Evolutionary conservation across 2,797 vertebrate genomes (phyloP).

Genomic region (Buphagus erythrorhynchus): DNA sequence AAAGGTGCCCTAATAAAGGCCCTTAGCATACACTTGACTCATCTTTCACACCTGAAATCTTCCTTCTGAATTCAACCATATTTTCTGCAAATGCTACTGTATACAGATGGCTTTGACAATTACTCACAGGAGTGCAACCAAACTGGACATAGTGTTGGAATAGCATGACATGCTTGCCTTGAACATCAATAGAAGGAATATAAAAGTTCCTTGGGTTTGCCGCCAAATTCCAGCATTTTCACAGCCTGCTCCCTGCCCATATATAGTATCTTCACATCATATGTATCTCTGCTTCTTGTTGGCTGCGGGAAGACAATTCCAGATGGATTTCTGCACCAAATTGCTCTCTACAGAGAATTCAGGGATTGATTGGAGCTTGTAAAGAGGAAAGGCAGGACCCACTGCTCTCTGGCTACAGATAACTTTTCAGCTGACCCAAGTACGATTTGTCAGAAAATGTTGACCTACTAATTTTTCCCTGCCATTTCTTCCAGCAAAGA

Average conservation of each 20-base stretch:
- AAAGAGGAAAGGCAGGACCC: background rate
- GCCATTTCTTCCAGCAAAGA: background rate
- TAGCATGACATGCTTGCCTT: background rate
- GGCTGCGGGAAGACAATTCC: background rate
- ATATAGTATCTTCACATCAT: accelerated
- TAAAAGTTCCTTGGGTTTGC: background rate
- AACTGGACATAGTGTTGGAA: background rate
- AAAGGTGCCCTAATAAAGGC: background rate
- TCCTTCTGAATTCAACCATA: background rate
- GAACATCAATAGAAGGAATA: background rate
- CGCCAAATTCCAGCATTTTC: background rate
- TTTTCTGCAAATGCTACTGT: background rate
- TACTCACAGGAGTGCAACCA: background rate
- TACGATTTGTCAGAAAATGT: background rate
- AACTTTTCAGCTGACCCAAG: background rate
- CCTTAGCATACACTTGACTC: background rate
- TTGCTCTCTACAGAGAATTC: background rate
- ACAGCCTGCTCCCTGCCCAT: background rate
- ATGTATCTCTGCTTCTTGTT: accelerated
- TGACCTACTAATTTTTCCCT: background rate
- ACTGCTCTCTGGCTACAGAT: background rate
- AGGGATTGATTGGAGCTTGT: background rate
- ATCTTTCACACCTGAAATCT: background rate
- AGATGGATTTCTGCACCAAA: background rate
- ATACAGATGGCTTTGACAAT: background rate